phyloP scores from a whole-genome alignment of 2,113 vertebrate species.

The Pithys albifrons region DNA sequence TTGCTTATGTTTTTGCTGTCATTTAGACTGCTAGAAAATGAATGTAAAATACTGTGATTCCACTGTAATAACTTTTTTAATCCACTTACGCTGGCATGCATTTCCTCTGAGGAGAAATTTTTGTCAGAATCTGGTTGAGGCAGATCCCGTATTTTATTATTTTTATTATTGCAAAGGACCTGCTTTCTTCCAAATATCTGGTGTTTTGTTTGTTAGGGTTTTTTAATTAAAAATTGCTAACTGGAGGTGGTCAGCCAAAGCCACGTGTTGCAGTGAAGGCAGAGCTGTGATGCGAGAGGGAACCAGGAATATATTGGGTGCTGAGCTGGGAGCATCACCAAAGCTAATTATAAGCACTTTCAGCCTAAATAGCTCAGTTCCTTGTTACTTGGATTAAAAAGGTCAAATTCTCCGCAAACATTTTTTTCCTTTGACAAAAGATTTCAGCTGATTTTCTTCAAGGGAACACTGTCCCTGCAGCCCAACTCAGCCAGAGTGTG shows the following conservation, averaged over 20 bases:
- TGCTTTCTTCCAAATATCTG: not conserved
- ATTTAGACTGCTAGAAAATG: not conserved
- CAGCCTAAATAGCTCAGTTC: not conserved
- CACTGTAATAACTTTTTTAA: not conserved
- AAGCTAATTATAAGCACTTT: not conserved
- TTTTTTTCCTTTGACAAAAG: not conserved
- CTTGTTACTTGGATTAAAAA: not conserved
- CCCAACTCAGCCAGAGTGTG: fast-evolving
- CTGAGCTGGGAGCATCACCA: not conserved
- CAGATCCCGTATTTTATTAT: not conserved
- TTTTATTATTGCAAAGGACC: not conserved
- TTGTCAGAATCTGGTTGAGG: not conserved
- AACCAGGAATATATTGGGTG: not conserved
- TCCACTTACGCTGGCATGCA: not conserved
- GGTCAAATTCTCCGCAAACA: not conserved
- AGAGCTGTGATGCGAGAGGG: not conserved
- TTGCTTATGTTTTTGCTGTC: not conserved
- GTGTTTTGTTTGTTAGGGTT: not conserved
- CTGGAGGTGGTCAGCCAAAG: not conserved
- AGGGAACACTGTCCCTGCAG: not conserved
- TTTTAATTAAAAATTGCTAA: not conserved
- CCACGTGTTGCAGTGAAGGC: not conserved
- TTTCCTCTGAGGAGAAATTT: not conserved
- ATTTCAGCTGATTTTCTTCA: not conserved
- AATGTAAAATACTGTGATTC: slow-evolving; percentile 13